phyloP scores from a whole-genome alignment of 2,113 vertebrate genomes.

The Cochlearius cochlearius region DNA sequence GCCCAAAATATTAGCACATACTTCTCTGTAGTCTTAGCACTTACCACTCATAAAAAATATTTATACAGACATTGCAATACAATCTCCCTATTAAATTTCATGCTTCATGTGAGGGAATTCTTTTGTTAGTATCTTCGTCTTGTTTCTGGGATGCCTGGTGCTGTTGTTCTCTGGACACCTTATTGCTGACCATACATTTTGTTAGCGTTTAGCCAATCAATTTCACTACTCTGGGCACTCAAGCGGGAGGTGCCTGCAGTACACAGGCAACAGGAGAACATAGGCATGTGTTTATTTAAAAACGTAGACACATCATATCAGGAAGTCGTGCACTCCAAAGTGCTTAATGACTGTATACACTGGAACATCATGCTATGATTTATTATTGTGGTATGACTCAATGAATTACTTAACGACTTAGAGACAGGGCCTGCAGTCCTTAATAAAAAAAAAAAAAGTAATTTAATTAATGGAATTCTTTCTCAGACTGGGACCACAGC shows the following conservation, averaged over 20 bases:
- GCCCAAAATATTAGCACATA: background rate
- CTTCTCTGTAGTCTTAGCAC: background rate
- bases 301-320: conserved; percentile 9
- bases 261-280: conserved; percentile 23
- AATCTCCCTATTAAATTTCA: background rate
- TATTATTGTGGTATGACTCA: conserved; percentile 29
- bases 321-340: conserved; percentile 24
- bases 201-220: background rate
- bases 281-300: conserved; percentile 40
- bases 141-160: background rate
- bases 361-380: background rate
- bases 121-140: background rate
- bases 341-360: conserved; percentile 35
- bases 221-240: background rate
- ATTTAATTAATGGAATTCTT: background rate
- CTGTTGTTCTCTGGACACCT: background rate
- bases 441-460: background rate
- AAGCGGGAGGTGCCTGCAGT: background rate
- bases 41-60: background rate
- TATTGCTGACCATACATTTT: background rate
- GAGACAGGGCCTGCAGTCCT: background rate
- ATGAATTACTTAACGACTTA: background rate
- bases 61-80: background rate
- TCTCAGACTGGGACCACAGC: background rate
- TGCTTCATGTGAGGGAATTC: background rate